Evolutionary conservation across 2,113 vertebrate species (phyloP).

Genomic region (Rhizomys pruinosus): DNA sequence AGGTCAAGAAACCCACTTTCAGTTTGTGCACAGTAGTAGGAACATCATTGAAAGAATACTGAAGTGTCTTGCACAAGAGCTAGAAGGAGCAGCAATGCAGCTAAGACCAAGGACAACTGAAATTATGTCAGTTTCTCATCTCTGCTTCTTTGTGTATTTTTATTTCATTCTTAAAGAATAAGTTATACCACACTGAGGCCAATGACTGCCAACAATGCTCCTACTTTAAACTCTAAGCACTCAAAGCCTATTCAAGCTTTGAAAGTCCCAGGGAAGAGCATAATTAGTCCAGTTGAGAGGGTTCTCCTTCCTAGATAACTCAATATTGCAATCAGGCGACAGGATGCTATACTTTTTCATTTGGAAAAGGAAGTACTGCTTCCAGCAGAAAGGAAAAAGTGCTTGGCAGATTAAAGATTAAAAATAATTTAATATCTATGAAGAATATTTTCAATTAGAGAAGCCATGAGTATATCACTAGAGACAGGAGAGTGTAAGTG

Average conservation of each 20-base stretch:
- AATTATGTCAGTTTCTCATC: not conserved
- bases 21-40: not conserved
- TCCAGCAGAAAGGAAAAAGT: slow-evolving; percentile 29
- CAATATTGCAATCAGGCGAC: not conserved
- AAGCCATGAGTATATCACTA: slow-evolving; percentile 21
- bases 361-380: slow-evolving; percentile 50
- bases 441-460: slow-evolving; percentile 55
- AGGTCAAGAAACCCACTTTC: not conserved
- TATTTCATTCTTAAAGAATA: slow-evolving; percentile 46
- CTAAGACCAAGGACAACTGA: not conserved
- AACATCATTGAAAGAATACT: not conserved
- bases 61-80: not conserved
- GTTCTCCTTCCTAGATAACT: not conserved
- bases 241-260: not conserved
- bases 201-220: not conserved
- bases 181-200: not conserved
- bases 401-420: slow-evolving; percentile 43
- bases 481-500: not conserved
- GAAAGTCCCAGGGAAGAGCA: slow-evolving; percentile 32
- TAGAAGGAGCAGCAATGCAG: not conserved
- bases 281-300: slow-evolving; percentile 38
- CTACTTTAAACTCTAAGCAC: not conserved
- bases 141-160: slow-evolving; percentile 37
- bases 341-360: not conserved
- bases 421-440: slow-evolving; percentile 61